Conservation (phyloP, 2,113 vertebrate species). For the Grammomys surdaster region DNA sequence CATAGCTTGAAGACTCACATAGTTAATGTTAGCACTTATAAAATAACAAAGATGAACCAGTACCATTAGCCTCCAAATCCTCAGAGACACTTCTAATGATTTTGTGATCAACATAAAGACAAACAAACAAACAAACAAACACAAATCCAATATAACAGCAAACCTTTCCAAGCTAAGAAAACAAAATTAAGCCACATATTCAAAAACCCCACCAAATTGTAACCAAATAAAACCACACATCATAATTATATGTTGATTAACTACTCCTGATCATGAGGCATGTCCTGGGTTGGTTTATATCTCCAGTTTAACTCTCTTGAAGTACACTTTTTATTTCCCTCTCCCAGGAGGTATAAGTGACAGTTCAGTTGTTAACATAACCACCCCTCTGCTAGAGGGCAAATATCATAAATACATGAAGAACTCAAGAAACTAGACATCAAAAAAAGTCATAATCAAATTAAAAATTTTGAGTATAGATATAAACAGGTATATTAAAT, state of each 20-base stretch:
- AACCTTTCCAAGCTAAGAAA: neutral
- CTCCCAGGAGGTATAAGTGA: neutral
- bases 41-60: neutral
- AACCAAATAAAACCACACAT: neutral
- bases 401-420: neutral
- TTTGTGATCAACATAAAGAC: neutral
- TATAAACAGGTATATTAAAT: neutral
- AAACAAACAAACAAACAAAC: neutral
- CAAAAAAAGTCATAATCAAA: neutral
- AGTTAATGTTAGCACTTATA: neutral
- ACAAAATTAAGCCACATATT: neutral
- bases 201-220: neutral
- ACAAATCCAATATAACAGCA: neutral
- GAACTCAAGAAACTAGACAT: neutral
- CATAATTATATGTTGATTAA: neutral
- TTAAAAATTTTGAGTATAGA: neutral
- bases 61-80: neutral
- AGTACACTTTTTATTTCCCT: neutral
- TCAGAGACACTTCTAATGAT: neutral
- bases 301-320: neutral
- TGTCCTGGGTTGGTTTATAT: neutral
- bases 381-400: neutral
- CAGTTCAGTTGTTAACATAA: neutral
- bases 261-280: neutral
- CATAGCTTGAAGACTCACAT: neutral